Base-by-base conservation (phyloP, 2,888 invertebrate species). In the Heliothis peltigera region DNA sequence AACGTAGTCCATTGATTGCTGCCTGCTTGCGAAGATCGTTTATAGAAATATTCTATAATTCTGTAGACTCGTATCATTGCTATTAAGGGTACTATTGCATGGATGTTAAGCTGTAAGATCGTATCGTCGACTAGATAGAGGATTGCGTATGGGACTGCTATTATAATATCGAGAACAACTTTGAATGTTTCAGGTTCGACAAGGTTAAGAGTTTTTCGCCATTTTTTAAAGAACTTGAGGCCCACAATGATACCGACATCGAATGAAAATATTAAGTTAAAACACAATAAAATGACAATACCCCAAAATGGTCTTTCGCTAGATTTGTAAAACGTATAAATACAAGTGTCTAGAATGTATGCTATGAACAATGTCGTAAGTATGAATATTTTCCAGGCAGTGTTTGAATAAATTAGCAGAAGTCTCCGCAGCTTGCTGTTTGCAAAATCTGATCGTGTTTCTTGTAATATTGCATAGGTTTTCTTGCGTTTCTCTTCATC, bases 1-100 rank as follows among this genome's bases (percentile, higher is more conserved):
- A 95, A 95, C 22, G 92, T 92, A 17, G 91, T 91, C 92, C 94
- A 94, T 79, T 94, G 95, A 79, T 94, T 94, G 59, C 92, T 92
- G 21, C 95, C 94, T 32, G 94, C 93, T 87, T 91, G 90, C 12
- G 92, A 90, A n/a, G 92, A 91, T 84, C 90, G 92, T 19, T 88
- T 83, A 52, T 90, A 91, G 78, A 94, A 92, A 79, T 92, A 94
- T 79, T 91, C 88, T 52, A 93, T 77, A 49, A 95, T 90, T 78
- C 94, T 91, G 56, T 93, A 93, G 0, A 92, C 87, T 44, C 95
- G 89, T 56, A 92, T 73, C 2, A 91, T 87, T 7, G 94, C 91
- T 48, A 91, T 84, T 39, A 94, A 59, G 22, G 95, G 94, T 42
- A 91, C 90, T 66, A 94, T 87, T 1, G 87, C 85, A 63, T 92